Conservation (phyloP, 2,113 vertebrate genomes). For the Gnathonemus echidnorhynchus region DNA sequence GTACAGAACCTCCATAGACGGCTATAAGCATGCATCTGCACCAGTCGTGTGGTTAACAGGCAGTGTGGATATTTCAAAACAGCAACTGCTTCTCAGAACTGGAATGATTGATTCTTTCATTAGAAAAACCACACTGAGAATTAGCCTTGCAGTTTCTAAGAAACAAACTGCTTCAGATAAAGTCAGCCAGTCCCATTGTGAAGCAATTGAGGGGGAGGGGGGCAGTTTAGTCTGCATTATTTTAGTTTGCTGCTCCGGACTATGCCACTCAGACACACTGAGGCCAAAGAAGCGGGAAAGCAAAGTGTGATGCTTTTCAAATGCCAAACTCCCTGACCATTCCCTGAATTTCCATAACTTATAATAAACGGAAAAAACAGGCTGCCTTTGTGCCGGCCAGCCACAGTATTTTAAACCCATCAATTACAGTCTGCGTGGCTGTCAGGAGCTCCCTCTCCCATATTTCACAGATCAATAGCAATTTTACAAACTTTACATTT, state of each 20-base stretch:
- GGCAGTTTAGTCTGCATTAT: not conserved
- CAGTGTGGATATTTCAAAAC: not conserved
- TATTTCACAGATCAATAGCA: not conserved
- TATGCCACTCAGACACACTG: not conserved
- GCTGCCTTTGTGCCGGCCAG: not conserved
- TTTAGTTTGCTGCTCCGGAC: not conserved
- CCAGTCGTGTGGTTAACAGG: slow-evolving; percentile 15
- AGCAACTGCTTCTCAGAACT: not conserved
- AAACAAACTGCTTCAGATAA: not conserved
- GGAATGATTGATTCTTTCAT: slow-evolving; percentile 4
- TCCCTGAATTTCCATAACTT: not conserved
- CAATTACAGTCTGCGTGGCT: not conserved
- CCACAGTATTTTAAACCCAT: not conserved
- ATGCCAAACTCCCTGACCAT: not conserved
- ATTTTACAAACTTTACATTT: not conserved
- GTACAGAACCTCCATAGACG: not conserved
- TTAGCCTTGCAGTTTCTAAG: not conserved
- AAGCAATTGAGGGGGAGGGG: not conserved
- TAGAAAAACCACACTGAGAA: slow-evolving; percentile 16
- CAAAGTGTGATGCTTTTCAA: not conserved
- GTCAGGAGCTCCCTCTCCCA: not conserved
- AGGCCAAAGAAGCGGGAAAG: too few species aligned
- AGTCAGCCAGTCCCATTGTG: not conserved
- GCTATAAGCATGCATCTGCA: not conserved
- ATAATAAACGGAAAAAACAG: not conserved